Evolutionary conservation across 2,797 vertebrate species (phyloP).

Genomic region (Notoglanidium macrostoma): DNA sequence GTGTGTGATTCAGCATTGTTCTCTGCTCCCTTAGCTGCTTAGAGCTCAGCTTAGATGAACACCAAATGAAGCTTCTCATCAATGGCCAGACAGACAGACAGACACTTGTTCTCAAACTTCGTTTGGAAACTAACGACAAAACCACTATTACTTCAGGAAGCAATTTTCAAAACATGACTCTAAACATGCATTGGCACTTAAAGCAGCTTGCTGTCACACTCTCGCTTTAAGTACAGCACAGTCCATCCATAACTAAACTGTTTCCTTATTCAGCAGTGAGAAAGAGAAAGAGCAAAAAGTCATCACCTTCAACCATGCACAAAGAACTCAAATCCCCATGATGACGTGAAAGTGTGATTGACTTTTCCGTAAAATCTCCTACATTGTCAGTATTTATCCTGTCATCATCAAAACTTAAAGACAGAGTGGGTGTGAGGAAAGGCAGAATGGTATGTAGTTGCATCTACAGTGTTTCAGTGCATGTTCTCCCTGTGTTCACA

Average conservation of each 20-base stretch:
- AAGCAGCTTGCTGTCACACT: neutral
- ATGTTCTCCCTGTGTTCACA: neutral
- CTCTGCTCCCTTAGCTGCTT: slow-evolving; percentile 43
- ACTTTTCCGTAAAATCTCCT: neutral
- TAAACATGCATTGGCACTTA: neutral
- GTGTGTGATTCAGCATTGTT: slow-evolving; percentile 44
- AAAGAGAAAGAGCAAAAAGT: neutral
- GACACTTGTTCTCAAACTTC: slow-evolving; percentile 18
- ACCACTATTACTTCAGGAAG: neutral
- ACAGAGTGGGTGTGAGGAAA: neutral
- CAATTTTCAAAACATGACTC: neutral
- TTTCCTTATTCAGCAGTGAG: slow-evolving; percentile 38
- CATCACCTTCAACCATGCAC: neutral
- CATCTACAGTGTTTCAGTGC: neutral
- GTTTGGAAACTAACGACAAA: neutral
- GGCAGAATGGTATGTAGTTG: too few species aligned
- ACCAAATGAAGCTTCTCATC: slow-evolving; percentile 57
- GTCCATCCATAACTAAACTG: slow-evolving; percentile 1
- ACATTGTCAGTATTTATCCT: neutral
- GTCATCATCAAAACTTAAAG: neutral
- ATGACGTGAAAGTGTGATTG: neutral
- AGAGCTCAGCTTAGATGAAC: slow-evolving; percentile 23
- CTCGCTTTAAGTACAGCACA: neutral
- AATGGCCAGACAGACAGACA: slow-evolving; percentile 12
- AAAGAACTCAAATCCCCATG: neutral